phyloP scores from a whole-genome alignment of 2,797 vertebrate species.

The Mallotus villosus region DNA sequence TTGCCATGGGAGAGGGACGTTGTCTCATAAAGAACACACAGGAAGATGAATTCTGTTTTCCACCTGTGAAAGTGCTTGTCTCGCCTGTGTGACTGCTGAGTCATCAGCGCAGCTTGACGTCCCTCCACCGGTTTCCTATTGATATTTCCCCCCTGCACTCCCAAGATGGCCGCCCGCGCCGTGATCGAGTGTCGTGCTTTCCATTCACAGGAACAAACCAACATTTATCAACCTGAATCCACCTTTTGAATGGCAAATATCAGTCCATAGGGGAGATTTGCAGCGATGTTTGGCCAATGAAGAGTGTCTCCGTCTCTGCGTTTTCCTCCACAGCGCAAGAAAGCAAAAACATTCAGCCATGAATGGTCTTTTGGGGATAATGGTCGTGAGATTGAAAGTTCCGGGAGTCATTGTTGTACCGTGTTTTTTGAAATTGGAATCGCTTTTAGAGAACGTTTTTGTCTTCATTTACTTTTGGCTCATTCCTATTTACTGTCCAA shows the following conservation, averaged over 20 bases:
- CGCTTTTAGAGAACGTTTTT: not conserved
- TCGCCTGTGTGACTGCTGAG: constrained; percentile 16
- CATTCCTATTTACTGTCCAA: not conserved
- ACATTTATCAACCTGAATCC: constrained; percentile 39
- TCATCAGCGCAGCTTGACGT: constrained; percentile 10
- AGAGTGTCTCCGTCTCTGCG: constrained; percentile 9
- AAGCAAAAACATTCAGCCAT: constrained; percentile 20
- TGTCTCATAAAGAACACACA: too few species aligned
- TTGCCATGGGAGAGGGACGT: too few species aligned
- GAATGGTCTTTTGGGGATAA: constrained; percentile 24
- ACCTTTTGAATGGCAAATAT: constrained; percentile 45
- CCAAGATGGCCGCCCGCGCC: constrained; percentile 20
- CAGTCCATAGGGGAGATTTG: constrained; percentile 21
- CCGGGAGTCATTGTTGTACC: not conserved
- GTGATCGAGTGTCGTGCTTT: constrained; percentile 30
- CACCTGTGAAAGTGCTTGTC: too few species aligned
- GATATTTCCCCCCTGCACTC: constrained; percentile 24
- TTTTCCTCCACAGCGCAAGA: constrained; percentile 17
- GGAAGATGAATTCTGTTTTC: too few species aligned
- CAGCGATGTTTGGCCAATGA: constrained; percentile 11
- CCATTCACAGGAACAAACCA: constrained; percentile 15
- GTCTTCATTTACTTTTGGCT: not conserved
- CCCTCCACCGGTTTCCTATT: constrained; percentile 5
- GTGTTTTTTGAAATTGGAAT: not conserved
- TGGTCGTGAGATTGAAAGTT: constrained; percentile 19